A percentile compares a stretch with the other conserved stretches of the same genome.
Conservation (phyloP, 2,797 vertebrate species). For the Antrozous pallidus region DNA sequence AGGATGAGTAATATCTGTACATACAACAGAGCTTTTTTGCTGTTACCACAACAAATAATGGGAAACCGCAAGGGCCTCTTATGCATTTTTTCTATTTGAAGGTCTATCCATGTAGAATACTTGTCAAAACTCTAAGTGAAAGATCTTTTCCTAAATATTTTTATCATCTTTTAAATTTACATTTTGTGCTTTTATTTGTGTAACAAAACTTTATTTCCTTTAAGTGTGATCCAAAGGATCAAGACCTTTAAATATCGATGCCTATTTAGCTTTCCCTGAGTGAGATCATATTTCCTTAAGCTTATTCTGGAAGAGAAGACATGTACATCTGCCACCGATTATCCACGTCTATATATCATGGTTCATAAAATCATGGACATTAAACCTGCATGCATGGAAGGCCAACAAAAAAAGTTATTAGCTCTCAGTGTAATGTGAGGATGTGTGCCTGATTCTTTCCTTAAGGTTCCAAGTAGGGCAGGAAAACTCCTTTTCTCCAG, state of each 20-base stretch:
- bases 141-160: neutral
- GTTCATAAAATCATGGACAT: slow-evolving; percentile 6
- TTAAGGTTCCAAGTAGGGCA: neutral
- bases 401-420: slow-evolving; percentile 16
- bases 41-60: slow-evolving; percentile 60
- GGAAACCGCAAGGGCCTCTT: neutral
- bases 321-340: neutral
- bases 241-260: slow-evolving; percentile 28
- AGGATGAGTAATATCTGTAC: neutral
- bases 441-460: slow-evolving; percentile 28
- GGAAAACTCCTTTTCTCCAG: neutral
- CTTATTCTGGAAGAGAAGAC: slow-evolving; percentile 2
- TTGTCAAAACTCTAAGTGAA: slow-evolving; percentile 45
- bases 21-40: neutral
- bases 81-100: neutral
- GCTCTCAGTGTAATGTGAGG: slow-evolving; percentile 9
- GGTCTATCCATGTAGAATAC: neutral
- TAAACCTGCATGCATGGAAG: neutral
- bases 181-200: slow-evolving; percentile 20
- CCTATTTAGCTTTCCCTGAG: slow-evolving; percentile 31
- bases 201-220: slow-evolving; percentile 11
- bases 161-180: slow-evolving; percentile 26
- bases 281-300: slow-evolving; percentile 31
- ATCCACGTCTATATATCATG: neutral
- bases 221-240: slow-evolving; percentile 9